Evolutionary conservation across 1,140 invertebrate species (phyloP).

Genomic region (Spodoptera frugiperda): DNA sequence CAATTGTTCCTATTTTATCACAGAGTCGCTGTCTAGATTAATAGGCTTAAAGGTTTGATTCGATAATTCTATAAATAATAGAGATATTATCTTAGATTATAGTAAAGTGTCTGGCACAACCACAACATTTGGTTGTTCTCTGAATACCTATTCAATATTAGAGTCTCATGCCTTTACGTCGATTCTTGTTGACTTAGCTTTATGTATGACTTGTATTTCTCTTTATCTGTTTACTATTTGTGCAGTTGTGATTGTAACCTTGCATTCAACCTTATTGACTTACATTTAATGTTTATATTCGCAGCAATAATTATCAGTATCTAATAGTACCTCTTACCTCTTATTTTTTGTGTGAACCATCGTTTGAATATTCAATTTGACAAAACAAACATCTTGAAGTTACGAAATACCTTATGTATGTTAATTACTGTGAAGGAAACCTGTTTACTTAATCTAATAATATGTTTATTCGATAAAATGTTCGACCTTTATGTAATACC

Average conservation of each 20-base stretch:
- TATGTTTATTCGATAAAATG: constrained; percentile 1
- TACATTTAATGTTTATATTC: too few relatives aligned
- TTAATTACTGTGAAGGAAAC: constrained; percentile 17
- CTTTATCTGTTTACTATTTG: constrained; percentile 1
- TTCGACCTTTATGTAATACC: constrained; percentile 16
- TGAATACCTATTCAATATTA: too few relatives aligned
- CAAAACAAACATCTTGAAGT: constrained; percentile 15
- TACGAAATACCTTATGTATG: constrained; percentile 6
- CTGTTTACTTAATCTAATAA: constrained; percentile 21
- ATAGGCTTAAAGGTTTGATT: too few relatives aligned
- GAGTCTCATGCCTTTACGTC: not conserved
- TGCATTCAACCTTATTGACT: not conserved
- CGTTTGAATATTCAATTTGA: not conserved
- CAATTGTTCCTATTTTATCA: too few relatives aligned
- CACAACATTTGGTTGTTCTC: too few relatives aligned
- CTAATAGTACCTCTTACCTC: too few relatives aligned
- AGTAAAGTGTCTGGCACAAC: not conserved
- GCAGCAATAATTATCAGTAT: too few relatives aligned
- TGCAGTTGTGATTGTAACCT: constrained; percentile 8
- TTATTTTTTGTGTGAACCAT: too few relatives aligned
- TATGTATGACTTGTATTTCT: not conserved
- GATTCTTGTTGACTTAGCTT: not conserved
- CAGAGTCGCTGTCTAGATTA: too few relatives aligned
- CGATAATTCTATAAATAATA: too few relatives aligned
- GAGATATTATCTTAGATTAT: not conserved